These are phyloP conservation scores for Ormyrus thymus DNA, from an alignment of 2,888 invertebrate genomes.

Conservation along the genomic window DNA sequence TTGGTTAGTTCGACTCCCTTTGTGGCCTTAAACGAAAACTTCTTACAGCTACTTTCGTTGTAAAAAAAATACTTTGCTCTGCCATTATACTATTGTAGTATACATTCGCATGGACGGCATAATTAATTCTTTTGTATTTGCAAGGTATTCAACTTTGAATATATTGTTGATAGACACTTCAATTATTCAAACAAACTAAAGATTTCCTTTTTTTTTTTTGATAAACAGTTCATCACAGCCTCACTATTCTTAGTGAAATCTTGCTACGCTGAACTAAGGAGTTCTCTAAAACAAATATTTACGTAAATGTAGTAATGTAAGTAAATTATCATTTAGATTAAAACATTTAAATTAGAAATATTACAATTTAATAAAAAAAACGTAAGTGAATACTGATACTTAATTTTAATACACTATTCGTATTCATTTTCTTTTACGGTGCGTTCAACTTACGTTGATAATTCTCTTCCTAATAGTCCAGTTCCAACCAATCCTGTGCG, in stretches of 20 bases:
- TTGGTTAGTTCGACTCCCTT: conserved; percentile 7
- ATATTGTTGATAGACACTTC: conserved; percentile 30
- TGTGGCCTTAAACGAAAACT: conserved; percentile 20
- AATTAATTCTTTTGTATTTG: conserved; percentile 48
- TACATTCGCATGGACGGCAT: conserved; percentile 52
- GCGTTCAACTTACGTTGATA: conserved; percentile 80
- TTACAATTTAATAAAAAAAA: no score
- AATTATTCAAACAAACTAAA: conserved; percentile 46
- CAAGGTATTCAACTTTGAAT: conserved; percentile 46
- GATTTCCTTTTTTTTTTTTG: conserved; percentile 46
- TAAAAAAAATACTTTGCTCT: conserved; percentile 52
- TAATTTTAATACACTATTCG: background rate
- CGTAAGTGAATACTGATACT: no score
- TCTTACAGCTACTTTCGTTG: conserved; percentile 43
- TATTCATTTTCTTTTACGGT: background rate
- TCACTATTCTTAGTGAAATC: conserved; percentile 69
- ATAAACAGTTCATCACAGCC: conserved; percentile 70
- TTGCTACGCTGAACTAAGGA: conserved; percentile 74
- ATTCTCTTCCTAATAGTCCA: conserved; percentile 80
- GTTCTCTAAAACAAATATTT: conserved; percentile 69
- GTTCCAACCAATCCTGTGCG: conserved; percentile 84
- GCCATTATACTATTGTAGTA: conserved; percentile 52
- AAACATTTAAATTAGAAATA: no score
- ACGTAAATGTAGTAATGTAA: background rate
- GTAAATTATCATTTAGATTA: no score